Percentiles rank a stretch among this genome's conserved stretches.
phyloP scores from a whole-genome alignment of 2,797 vertebrate genomes.

The Spea hammondii region DNA sequence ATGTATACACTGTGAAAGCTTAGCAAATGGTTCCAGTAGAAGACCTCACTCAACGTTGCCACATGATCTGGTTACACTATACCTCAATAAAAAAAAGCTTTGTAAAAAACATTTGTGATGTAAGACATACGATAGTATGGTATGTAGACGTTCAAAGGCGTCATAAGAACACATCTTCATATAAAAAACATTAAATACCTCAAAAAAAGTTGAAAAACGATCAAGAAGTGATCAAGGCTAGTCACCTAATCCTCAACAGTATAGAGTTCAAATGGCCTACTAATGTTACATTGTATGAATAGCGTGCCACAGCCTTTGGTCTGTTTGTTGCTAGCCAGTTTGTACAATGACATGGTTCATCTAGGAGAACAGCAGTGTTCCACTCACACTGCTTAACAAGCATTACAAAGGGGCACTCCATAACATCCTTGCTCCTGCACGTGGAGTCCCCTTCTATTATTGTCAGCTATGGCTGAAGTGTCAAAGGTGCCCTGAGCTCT shows the following conservation, averaged over 20 bases:
- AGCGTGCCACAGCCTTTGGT: background rate
- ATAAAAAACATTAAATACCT: background rate
- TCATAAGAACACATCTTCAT: background rate
- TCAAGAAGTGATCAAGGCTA: background rate
- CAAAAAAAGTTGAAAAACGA: background rate
- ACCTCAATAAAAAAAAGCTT: no score
- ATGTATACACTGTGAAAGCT: no score
- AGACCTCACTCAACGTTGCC: no score
- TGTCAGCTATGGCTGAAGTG: slow-evolving; percentile 53
- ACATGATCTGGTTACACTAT: no score
- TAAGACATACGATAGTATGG: no score
- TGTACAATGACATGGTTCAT: background rate
- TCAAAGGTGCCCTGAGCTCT: slow-evolving; percentile 54
- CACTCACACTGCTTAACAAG: slow-evolving; percentile 1
- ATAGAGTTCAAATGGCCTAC: background rate
- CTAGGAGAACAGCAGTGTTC: slow-evolving; percentile 16
- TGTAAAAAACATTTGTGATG: no score
- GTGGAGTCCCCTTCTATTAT: slow-evolving; percentile 46
- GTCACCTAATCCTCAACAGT: background rate
- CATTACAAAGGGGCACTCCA: background rate
- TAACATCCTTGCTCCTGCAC: slow-evolving; percentile 56
- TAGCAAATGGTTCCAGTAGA: no score
- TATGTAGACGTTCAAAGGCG: background rate
- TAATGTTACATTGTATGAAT: slow-evolving; percentile 4
- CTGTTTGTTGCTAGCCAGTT: background rate